Evolutionary conservation across 2,113 vertebrate species (phyloP).

Genomic region (Peromyscus californicus): DNA sequence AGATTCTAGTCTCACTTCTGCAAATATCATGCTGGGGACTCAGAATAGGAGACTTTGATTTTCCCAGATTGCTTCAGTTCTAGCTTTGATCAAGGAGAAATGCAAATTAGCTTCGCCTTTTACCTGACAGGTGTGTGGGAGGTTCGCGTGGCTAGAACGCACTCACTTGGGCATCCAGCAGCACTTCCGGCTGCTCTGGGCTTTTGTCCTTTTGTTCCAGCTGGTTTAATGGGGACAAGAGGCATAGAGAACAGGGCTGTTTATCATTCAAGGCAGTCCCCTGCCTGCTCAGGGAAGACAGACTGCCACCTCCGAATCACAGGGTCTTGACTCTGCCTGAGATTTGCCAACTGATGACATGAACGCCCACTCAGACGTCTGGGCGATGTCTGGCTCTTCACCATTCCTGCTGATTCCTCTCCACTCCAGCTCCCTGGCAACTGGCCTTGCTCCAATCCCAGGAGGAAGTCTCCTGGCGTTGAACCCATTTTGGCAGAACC

Average conservation of each 20-base stretch:
- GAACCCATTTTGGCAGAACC: slow-evolving; percentile 42
- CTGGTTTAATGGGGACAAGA: not conserved
- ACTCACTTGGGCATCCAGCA: not conserved
- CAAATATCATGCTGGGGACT: not conserved
- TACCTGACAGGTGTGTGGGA: slow-evolving; percentile 33
- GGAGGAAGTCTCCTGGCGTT: slow-evolving; percentile 38
- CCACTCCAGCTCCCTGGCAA: not conserved
- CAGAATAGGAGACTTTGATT: not conserved
- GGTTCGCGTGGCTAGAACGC: not conserved
- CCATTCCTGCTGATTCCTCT: not conserved
- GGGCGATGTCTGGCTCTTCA: slow-evolving; percentile 60
- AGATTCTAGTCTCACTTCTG: slow-evolving; percentile 14
- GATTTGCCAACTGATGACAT: slow-evolving; percentile 61
- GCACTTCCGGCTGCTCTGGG: slow-evolving; percentile 35
- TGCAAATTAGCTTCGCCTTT: slow-evolving; percentile 30
- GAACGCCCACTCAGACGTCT: slow-evolving; percentile 53
- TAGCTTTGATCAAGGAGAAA: slow-evolving; percentile 40
- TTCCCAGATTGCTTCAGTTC: slow-evolving; percentile 23
- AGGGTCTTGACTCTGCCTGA: slow-evolving; percentile 66
- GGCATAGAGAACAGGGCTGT: not conserved
- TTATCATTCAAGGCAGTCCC: slow-evolving; percentile 42
- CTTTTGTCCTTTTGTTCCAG: slow-evolving; percentile 21
- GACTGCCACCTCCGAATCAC: slow-evolving; percentile 43
- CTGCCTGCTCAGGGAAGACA: slow-evolving; percentile 54
- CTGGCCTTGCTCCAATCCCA: slow-evolving; percentile 49